These are phyloP conservation scores for Yoshiicerus persimilis DNA, from an alignment of 1,140 invertebrate genomes.

Conservation along the genomic window DNA sequence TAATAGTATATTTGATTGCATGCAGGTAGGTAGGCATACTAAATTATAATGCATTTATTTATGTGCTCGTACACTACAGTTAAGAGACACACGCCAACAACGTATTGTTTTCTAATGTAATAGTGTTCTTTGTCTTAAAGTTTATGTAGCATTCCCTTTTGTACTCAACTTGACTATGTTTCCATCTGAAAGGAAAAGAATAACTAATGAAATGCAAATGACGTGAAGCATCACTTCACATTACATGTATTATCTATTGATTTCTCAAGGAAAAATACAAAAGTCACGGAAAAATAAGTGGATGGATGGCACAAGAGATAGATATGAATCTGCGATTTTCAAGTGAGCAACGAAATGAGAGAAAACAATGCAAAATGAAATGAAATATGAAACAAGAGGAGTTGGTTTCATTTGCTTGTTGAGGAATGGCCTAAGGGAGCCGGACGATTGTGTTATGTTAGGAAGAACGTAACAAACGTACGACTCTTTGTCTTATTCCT, in stretches of 20 bases:
- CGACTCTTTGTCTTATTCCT: neutral
- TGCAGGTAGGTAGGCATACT: neutral
- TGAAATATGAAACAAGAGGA: conserved; percentile 25
- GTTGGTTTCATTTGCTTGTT: neutral
- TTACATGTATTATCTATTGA: neutral
- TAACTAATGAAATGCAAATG: conserved; percentile 17
- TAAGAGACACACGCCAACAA: neutral
- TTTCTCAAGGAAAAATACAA: conserved; percentile 15
- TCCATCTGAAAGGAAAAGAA: neutral
- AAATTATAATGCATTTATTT: neutral
- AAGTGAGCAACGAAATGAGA: neutral
- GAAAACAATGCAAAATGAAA: conserved; percentile 9
- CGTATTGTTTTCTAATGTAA: neutral
- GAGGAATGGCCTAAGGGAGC: conserved; percentile 7
- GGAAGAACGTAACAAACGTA: neutral
- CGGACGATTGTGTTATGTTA: neutral
- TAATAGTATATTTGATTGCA: neutral
- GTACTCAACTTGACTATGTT: neutral
- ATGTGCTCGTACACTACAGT: neutral
- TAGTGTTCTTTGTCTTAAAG: neutral
- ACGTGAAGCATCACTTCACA: neutral
- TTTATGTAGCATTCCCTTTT: neutral
- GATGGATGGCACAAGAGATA: conserved; percentile 1
- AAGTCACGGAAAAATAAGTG: conserved; percentile 15
- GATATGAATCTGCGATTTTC: conserved; percentile 5